These are phyloP conservation scores for Acrocephalus kingi DNA, from an alignment of 2,113 vertebrate genomes.

Conservation along the genomic window DNA sequence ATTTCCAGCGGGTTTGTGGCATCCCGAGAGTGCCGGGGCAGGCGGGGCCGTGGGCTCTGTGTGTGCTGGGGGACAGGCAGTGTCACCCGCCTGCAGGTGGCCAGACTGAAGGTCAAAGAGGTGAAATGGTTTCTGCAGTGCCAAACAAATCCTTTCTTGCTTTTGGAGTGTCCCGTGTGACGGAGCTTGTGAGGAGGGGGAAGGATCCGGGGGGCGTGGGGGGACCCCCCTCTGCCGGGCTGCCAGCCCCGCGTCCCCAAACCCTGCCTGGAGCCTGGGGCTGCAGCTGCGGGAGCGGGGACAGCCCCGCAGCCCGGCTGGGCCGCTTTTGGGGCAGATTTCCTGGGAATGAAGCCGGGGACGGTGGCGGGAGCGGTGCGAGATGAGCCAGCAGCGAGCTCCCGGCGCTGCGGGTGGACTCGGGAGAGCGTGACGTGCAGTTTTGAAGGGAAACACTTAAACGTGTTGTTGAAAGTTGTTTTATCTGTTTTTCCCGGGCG, in stretches of 20 bases:
- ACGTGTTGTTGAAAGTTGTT: no score
- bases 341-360: fast-evolving
- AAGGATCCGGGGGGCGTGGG: fast-evolving
- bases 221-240: fast-evolving
- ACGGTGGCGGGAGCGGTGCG: fast-evolving
- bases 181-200: background rate
- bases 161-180: fast-evolving
- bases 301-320: background rate
- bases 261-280: background rate
- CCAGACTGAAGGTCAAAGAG: conserved; percentile 1
- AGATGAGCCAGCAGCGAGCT: fast-evolving
- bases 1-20: background rate
- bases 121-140: background rate
- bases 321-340: no score
- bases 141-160: fast-evolving
- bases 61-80: fast-evolving
- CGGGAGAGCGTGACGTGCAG: fast-evolving
- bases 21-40: fast-evolving
- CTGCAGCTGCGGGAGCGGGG: background rate
- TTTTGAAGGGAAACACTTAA: background rate
- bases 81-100: background rate
- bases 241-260: background rate
- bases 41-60: no score
- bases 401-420: background rate
- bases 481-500: background rate